Evolutionary conservation across 2,797 vertebrate species (phyloP).

Genomic region (Smutsia temminckii): DNA sequence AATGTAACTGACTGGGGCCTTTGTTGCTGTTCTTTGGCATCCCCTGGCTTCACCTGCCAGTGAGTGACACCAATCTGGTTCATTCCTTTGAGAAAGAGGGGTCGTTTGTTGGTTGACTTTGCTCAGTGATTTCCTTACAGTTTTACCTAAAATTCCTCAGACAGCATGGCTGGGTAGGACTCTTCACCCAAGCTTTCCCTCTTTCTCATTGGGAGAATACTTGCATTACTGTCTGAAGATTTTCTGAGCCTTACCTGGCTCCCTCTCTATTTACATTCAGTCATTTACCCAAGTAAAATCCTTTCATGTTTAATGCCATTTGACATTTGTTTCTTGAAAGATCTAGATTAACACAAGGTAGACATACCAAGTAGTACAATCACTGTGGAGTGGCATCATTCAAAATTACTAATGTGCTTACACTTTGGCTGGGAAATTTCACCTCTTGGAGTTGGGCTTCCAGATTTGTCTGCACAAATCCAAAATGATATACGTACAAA

Average conservation of each 20-base stretch:
- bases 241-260: background rate
- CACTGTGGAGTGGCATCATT: background rate
- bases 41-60: background rate
- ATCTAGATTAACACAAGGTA: background rate
- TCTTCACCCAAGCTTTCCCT: background rate
- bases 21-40: background rate
- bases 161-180: background rate
- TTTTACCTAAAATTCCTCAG: background rate
- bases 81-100: background rate
- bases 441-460: background rate
- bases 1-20: background rate
- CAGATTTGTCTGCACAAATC: background rate
- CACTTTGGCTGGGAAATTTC: background rate
- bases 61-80: background rate
- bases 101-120: background rate
- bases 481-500: background rate
- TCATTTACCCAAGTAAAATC: background rate
- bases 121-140: background rate
- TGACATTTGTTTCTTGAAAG: conserved; percentile 33
- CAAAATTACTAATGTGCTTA: background rate
- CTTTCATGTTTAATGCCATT: background rate
- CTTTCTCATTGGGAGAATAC: background rate
- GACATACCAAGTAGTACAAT: background rate
- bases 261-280: background rate
- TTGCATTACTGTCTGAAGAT: background rate